A percentile compares a stretch with the other conserved stretches of the same genome.
Evolutionary conservation across 2,113 vertebrate species (phyloP).

Genomic region (Ptilonorhynchus violaceus): DNA sequence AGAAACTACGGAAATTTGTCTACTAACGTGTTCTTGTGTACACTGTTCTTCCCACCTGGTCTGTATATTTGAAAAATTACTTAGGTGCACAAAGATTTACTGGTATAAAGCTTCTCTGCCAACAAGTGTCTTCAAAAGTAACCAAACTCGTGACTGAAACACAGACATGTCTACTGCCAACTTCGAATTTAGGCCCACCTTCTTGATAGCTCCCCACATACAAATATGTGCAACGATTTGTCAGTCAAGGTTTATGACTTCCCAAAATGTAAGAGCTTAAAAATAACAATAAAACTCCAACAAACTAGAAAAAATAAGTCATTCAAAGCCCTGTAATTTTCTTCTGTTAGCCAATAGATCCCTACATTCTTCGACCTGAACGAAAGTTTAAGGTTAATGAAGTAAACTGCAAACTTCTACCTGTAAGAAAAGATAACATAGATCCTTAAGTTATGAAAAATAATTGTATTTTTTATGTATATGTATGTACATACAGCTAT

Average conservation of each 20-base stretch:
- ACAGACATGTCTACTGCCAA: not conserved
- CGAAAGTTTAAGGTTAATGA: conserved; percentile 67
- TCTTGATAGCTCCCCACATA: not conserved
- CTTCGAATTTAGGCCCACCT: not conserved
- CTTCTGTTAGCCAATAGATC: conserved; percentile 14
- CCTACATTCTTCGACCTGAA: conserved; percentile 47
- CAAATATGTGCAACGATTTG: not conserved
- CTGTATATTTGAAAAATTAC: not conserved
- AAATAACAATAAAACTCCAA: not conserved
- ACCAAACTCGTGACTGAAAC: not conserved
- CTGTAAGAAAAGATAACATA: conserved; percentile 59
- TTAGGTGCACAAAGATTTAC: not conserved
- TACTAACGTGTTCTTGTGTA: not conserved
- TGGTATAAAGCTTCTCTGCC: not conserved
- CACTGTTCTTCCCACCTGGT: not conserved
- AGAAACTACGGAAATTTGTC: not conserved
- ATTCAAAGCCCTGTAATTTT: not conserved
- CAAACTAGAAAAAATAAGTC: not conserved
- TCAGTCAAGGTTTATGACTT: not conserved
- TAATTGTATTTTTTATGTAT: conserved; percentile 53
- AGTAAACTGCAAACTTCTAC: conserved; percentile 60
- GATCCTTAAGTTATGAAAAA: conserved; percentile 62
- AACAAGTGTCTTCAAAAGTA: not conserved
- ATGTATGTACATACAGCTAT: not conserved
- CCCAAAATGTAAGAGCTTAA: not conserved